phyloP scores from a whole-genome alignment of 2,797 vertebrate genomes.

The Anableps anableps region DNA sequence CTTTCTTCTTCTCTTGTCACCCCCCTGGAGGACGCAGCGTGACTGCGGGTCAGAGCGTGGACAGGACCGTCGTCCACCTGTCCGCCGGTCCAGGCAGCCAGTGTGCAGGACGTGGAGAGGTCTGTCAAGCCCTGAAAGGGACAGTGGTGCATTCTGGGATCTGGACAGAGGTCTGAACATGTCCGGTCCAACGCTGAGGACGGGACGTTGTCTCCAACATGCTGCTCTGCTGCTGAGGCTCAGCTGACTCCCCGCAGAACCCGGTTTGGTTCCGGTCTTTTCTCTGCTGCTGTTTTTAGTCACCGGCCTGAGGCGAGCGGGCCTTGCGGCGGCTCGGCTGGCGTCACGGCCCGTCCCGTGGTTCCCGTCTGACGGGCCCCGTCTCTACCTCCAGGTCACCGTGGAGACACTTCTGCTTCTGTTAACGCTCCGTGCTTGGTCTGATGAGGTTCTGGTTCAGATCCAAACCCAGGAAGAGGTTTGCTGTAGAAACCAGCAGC shows the following conservation, averaged over 20 bases:
- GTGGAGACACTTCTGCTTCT: neutral
- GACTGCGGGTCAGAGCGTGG: too few species aligned
- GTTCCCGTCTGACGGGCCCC: constrained; percentile 47
- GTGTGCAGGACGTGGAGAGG: too few species aligned
- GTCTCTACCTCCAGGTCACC: constrained; percentile 52
- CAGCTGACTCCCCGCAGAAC: neutral
- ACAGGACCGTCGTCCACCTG: too few species aligned
- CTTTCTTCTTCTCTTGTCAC: too few species aligned
- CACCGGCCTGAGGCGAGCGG: constrained; percentile 9
- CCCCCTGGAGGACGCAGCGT: too few species aligned
- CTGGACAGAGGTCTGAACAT: too few species aligned
- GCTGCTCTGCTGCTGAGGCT: neutral
- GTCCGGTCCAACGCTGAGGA: too few species aligned
- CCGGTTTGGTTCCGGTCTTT: neutral
- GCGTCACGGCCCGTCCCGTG: constrained; percentile 56
- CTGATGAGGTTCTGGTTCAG: neutral
- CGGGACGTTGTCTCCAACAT: too few species aligned
- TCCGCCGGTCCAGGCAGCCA: too few species aligned
- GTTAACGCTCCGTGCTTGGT: neutral
- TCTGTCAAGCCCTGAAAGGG: too few species aligned
- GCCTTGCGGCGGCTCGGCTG: constrained; percentile 37
- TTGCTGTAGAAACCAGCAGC: neutral
- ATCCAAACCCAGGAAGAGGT: neutral
- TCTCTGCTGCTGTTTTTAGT: constrained; percentile 47
- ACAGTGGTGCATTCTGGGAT: too few species aligned